Evolutionary conservation across 2,113 vertebrate species (phyloP), one percentile per base, ranked within the genome.

Genomic region (Alligator mississippiensis): DNA sequence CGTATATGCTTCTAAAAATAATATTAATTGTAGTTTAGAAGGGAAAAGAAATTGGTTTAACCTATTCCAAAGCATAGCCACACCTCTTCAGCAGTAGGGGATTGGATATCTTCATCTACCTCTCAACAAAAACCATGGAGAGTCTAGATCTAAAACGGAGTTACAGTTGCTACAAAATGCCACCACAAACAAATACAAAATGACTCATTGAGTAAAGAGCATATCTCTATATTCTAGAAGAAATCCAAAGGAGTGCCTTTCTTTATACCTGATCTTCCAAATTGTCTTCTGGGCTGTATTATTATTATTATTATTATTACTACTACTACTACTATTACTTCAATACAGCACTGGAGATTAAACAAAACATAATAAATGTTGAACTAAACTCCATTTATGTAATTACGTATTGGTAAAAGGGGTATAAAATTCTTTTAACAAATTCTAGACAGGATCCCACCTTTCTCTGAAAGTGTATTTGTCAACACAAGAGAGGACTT

Each of bases 111-210:
- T 85, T 92, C 2, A 13, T 93, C 81, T 79, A 88, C 89, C 85
- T 84, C 70, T 0, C 2, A 47, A 97, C 92, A 97, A 95, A 96
- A 83, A 72, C 83, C 92, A 94, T 88, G 95, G 85, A 96, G 91
- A 96, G 87, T 63, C 88, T 92, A 82, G 79, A 97, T 90, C 97
- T 96, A 95, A 95, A 96, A 92, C 55, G 91, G 87, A 96, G 88
- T 62, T 0, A 0, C 90, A 92, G 97, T 97, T 97, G 96, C 97
- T 97, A 97, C 97, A 97, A 98, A 98, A 97, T 95, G 96, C 87
- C 6, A 6, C 12, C 78, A 90, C 94, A 96, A 95, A 95, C 90
- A 78, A 66, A 96, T 94, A 92, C 77, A 75, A 38, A 85, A 95
- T 97, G 97, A 98, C 95, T 98, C 97, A 97, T 30, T 18, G 61